These are phyloP conservation scores for Trichogramma pretiosum DNA, from an alignment of 1,140 invertebrate species.

Conservation along the genomic window DNA sequence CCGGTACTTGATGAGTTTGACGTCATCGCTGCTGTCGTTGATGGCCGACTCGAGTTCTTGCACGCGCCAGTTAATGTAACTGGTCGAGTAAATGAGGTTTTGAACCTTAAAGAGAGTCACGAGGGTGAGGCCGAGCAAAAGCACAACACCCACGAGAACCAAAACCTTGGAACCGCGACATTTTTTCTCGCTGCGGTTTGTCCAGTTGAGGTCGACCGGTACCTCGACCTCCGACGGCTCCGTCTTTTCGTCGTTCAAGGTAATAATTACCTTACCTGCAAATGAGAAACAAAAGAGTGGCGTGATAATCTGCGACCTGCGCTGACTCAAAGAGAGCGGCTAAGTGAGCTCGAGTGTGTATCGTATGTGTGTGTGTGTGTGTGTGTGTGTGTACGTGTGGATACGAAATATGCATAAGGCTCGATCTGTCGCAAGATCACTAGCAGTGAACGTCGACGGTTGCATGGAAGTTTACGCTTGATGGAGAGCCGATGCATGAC, in stretches of 20 bases:
- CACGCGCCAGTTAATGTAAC: conserved; percentile 15
- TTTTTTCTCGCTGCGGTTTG: conserved; percentile 5
- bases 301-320: conserved; percentile 16
- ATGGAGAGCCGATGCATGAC: not conserved
- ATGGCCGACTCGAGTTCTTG: conserved; percentile 14
- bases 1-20: conserved; percentile 16
- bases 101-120: conserved; percentile 17
- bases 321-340: conserved; percentile 1
- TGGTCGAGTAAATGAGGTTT: conserved; percentile 16
- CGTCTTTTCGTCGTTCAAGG: conserved; percentile 11
- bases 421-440: no score
- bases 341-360: no score
- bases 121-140: conserved; percentile 11
- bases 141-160: conserved; percentile 3
- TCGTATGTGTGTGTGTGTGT: no score
- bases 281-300: conserved; percentile 9
- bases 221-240: conserved; percentile 19
- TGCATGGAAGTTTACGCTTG: conserved; percentile 1
- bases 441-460: no score
- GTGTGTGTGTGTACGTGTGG: no score
- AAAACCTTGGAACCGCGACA: conserved; percentile 8
- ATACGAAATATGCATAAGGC: no score
- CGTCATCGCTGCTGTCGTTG: conserved; percentile 12
- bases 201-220: conserved; percentile 17
- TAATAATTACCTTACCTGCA: conserved; percentile 19